Evolutionary conservation across 2,113 vertebrate genomes (phyloP).

Genomic region (Sterna hirundo): DNA sequence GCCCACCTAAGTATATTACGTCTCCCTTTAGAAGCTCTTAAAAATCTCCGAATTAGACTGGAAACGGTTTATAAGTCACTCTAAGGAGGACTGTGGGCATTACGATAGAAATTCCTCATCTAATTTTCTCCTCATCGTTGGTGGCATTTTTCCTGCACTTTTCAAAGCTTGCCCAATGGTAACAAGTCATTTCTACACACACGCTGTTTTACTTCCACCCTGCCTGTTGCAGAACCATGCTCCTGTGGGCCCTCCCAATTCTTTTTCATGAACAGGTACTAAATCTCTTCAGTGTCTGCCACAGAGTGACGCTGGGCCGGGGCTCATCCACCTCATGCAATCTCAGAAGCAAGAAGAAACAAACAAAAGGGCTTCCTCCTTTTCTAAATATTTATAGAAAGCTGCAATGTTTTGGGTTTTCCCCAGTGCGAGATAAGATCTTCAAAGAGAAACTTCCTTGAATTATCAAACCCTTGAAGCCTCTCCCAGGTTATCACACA

Average conservation of each 20-base stretch:
- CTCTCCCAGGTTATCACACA: not conserved
- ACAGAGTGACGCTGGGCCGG: rapidly evolving
- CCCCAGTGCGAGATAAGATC: not conserved
- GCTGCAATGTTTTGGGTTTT: not conserved
- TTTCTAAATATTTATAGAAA: not conserved
- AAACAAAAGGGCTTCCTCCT: not conserved
- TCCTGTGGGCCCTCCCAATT: not conserved
- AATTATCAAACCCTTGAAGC: not conserved
- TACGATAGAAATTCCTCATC: not conserved
- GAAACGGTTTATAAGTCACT: not conserved
- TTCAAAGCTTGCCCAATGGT: not conserved
- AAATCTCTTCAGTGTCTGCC: not conserved
- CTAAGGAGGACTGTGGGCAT: not conserved
- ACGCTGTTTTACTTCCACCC: not conserved
- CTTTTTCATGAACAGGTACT: rapidly evolving
- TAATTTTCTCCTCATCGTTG: not conserved
- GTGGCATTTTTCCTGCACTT: not conserved
- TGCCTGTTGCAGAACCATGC: not conserved
- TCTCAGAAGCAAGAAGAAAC: not conserved
- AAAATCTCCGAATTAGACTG: not conserved
- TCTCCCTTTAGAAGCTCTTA: not conserved
- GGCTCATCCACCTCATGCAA: not conserved
- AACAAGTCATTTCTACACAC: not conserved
- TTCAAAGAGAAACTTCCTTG: not conserved
- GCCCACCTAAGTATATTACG: not conserved